Conservation (phyloP, 1,140 invertebrate species). For the Leptinotarsa undecemlineata region DNA sequence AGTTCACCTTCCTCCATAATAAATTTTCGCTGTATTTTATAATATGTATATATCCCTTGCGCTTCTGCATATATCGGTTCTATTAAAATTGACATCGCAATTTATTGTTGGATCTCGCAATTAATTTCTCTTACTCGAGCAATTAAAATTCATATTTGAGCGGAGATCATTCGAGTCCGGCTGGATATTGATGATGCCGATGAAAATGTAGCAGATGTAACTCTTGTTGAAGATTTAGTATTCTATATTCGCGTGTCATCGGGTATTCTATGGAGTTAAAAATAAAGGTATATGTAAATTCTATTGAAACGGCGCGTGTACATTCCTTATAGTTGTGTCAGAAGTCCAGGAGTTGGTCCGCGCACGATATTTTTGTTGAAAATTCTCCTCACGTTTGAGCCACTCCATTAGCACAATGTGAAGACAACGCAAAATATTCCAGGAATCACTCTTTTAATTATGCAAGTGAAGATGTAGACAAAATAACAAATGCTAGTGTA, state of each 20-base stretch:
- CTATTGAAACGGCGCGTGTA: no score
- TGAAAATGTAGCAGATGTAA: background rate
- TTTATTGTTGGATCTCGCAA: conserved; percentile 3
- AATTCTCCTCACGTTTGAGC: no score
- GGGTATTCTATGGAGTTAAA: background rate
- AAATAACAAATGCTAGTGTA: no score
- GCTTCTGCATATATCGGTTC: background rate
- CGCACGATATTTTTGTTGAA: no score
- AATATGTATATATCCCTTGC: background rate
- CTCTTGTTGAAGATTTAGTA: background rate
- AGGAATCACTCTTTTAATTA: no score
- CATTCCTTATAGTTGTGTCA: no score
- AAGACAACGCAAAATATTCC: no score
- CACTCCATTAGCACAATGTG: no score
- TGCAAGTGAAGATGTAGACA: no score
- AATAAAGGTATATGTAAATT: no score
- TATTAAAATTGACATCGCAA: conserved; percentile 15
- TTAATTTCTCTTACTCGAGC: background rate
- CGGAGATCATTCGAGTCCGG: background rate
- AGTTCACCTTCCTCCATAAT: conserved; percentile 22
- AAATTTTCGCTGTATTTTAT: conserved; percentile 10
- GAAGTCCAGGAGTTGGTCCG: no score
- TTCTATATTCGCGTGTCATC: background rate
- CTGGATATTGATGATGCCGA: background rate
- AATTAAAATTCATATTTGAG: conserved; percentile 7